phyloP scores from a whole-genome alignment of 2,113 vertebrate species.

The Tamias sibiricus region DNA sequence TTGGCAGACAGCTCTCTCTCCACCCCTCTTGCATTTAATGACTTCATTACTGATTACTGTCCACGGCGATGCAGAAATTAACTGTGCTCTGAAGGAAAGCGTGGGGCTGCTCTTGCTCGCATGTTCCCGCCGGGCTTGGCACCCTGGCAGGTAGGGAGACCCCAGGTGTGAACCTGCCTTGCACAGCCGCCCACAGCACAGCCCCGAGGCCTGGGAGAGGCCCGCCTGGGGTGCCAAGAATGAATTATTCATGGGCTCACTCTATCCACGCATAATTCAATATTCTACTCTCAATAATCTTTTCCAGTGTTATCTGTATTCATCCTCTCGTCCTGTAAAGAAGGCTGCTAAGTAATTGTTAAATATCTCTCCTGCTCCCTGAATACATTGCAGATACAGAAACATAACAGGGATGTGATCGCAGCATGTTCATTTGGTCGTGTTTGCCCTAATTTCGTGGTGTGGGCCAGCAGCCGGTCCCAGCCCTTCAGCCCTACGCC shows the following conservation, averaged over 20 bases:
- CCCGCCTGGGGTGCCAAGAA: not conserved
- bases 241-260: conserved; percentile 78
- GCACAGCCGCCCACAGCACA: not conserved
- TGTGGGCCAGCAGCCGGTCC: fast-evolving
- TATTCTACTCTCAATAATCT: conserved; percentile 74
- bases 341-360: conserved; percentile 76
- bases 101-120: not conserved
- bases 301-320: conserved; percentile 73
- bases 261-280: conserved; percentile 74
- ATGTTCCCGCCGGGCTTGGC: not conserved
- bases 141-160: not conserved
- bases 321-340: conserved; percentile 64
- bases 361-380: conserved; percentile 70
- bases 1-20: conserved; percentile 57
- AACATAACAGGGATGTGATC: conserved; percentile 68
- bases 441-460: not conserved
- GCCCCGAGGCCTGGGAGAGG: not conserved
- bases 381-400: conserved; percentile 69
- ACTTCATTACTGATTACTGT: conserved; percentile 66
- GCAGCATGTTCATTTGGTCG: not conserved
- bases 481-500: not conserved
- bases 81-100: not conserved
- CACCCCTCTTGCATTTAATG: conserved; percentile 11
- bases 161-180: fast-evolving
- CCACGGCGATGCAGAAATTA: conserved; percentile 39